A percentile compares a stretch with the other conserved stretches of the same genome.
phyloP scores from a whole-genome alignment of 2,113 vertebrate species.

The Gymnobelideus leadbeateri region DNA sequence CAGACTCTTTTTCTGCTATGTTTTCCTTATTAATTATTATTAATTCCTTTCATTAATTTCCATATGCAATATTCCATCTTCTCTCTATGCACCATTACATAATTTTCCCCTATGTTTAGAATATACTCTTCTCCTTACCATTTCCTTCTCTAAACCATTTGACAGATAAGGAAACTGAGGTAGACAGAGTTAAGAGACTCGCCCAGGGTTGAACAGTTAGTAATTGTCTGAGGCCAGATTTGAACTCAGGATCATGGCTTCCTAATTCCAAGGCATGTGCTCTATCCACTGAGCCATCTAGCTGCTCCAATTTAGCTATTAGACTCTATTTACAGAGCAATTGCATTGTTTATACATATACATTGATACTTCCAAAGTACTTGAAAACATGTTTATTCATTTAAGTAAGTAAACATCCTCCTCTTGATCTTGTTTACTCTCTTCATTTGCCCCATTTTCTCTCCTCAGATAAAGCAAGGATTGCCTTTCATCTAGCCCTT shows the following conservation, averaged over 20 bases:
- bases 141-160: background rate
- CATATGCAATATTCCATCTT: too few species aligned
- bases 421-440: background rate
- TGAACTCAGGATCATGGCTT: background rate
- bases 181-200: background rate
- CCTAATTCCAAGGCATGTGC: background rate
- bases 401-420: background rate
- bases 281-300: background rate
- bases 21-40: too few species aligned
- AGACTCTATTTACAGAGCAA: background rate
- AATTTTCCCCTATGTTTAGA: too few species aligned
- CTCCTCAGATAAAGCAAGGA: background rate
- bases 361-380: slow-evolving; percentile 1
- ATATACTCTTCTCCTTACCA: too few species aligned
- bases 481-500: background rate
- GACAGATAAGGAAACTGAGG: background rate
- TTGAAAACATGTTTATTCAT: slow-evolving; percentile 4
- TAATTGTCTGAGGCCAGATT: background rate
- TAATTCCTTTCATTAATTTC: too few species aligned
- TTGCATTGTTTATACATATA: background rate
- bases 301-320: background rate
- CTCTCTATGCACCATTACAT: too few species aligned
- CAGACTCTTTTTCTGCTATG: too few species aligned
- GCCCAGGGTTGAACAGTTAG: background rate
- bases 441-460: background rate